Evolutionary conservation across 2,113 vertebrate species (phyloP), one percentile per base, ranked within the genome.

Genomic region (Terrapene triunguis): DNA sequence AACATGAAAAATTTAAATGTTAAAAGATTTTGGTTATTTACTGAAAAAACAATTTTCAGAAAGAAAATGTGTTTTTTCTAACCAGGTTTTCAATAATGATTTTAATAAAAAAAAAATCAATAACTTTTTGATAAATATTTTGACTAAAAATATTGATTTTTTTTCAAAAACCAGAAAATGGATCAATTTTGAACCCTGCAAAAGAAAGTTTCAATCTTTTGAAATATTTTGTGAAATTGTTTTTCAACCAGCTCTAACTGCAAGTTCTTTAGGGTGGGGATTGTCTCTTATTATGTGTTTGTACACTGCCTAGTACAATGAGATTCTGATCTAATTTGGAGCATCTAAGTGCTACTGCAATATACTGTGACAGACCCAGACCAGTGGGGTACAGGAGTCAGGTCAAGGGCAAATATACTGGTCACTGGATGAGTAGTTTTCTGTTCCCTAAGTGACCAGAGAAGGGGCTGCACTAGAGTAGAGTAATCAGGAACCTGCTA

Each of bases 111-210:
- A 44, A 44, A 44, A 80, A 88, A 89, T 32, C n/a, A 32, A 85
- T 90, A 57, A 57, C 80, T 87, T 87, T 83, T 86, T 44, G 19
- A 89, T 76, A 87, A 87, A 94, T 90, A 89, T 87, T 92, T 97
- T 82, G 57, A 74, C 84, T 42, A 81, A 85, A 96, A 81, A 29
- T 51, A 85, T 51, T 42, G 10, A 22, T 13, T 82, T 10, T 2
- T 92, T 94, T 90, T 90, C 93, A 96, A 82, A 62, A 19, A 69
- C 17, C 6, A 38, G 35, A 38, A 72, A 72, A 72, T 72, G 19
- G n/a, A 72, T 72, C n/a, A 72, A 38, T 72, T 72, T n/a, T 38
- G 19, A 72, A 22, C n/a, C n/a, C 65, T 38, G n/a, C 65, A 38
- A 72, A 72, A 78, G 42, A 78, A 78, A 76, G 13, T 10, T 44